phyloP scores from a whole-genome alignment of 2,113 vertebrate genomes.

The Fregetta grallaria region DNA sequence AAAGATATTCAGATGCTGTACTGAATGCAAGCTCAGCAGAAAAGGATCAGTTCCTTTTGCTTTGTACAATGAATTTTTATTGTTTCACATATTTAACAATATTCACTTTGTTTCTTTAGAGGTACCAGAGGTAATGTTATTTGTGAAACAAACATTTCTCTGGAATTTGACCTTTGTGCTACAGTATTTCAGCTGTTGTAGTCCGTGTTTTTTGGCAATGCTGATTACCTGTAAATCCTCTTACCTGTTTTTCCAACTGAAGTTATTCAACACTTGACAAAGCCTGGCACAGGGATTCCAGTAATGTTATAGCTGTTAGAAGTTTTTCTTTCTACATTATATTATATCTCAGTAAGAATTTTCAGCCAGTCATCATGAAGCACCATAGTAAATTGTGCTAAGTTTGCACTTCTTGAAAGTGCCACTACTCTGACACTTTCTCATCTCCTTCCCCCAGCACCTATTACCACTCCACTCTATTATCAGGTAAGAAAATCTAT shows the following conservation, averaged over 20 bases:
- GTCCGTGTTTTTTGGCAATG: background rate
- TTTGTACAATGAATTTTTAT: background rate
- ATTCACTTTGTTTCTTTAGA: background rate
- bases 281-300: background rate
- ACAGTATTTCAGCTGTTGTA: background rate
- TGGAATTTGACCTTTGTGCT: background rate
- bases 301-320: background rate
- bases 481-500: background rate
- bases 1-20: background rate
- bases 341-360: background rate
- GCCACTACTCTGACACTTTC: background rate
- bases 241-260: background rate
- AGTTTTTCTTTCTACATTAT: background rate
- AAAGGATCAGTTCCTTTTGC: background rate
- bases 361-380: background rate
- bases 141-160: background rate
- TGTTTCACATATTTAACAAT: background rate
- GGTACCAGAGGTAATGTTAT: background rate
- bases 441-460: background rate
- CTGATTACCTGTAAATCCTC: background rate
- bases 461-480: background rate
- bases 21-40: background rate
- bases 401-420: background rate
- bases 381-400: background rate
- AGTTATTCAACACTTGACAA: background rate